Percentiles rank a stretch among this genome's conserved stretches.
phyloP scores from a whole-genome alignment of 2,888 invertebrate species.

The Melinaea menophilus region DNA sequence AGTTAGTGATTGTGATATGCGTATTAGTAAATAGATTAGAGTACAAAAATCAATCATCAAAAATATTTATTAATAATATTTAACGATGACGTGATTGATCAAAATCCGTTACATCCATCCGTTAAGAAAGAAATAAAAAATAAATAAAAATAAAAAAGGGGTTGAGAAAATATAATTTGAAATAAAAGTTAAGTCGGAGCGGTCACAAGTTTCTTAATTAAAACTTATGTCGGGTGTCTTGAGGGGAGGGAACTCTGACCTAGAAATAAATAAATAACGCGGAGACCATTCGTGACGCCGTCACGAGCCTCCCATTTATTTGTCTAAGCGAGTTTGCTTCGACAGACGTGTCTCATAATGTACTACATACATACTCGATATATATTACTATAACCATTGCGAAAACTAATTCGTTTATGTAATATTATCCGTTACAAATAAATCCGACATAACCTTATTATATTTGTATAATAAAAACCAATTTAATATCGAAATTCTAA shows the following conservation, averaged over 20 bases:
- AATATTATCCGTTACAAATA: slow-evolving; percentile 41
- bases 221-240: slow-evolving; percentile 75
- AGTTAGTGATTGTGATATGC: neutral
- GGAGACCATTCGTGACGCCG: slow-evolving; percentile 48
- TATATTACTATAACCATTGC: slow-evolving; percentile 9
- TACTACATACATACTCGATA: slow-evolving; percentile 28
- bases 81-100: neutral
- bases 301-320: slow-evolving; percentile 75
- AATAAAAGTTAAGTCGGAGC: slow-evolving; percentile 73
- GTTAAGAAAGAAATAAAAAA: slow-evolving; percentile 25
- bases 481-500: too few relatives aligned
- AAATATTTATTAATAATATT: neutral
- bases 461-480: too few relatives aligned
- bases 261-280: slow-evolving; percentile 76
- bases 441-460: neutral
- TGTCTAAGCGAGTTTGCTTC: slow-evolving; percentile 69
- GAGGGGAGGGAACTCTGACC: slow-evolving; percentile 70
- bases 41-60: neutral
- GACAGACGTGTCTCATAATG: slow-evolving; percentile 63
- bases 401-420: slow-evolving; percentile 38
- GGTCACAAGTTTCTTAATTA: slow-evolving; percentile 79
- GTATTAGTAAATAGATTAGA: neutral
- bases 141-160: slow-evolving; percentile 56
- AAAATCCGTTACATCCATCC: slow-evolving; percentile 58
- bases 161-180: slow-evolving; percentile 75